A percentile compares a stretch with the other conserved stretches of the same genome.
Evolutionary conservation across 2,113 vertebrate species (phyloP).

Genomic region (Pyrgilauda ruficollis): DNA sequence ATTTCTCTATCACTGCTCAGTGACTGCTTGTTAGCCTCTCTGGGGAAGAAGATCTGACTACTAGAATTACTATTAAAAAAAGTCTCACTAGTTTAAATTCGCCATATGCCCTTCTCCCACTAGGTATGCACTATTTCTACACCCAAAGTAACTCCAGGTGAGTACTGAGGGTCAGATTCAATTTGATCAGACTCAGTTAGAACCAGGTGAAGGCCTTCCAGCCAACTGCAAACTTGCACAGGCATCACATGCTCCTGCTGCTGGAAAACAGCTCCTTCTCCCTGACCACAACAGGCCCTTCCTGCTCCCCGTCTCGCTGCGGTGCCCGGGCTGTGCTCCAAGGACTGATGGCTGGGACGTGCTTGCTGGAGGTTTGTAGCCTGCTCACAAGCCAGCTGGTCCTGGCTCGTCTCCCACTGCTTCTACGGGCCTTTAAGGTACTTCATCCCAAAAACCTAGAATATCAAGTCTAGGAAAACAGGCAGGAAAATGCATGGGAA

Average conservation of each 20-base stretch:
- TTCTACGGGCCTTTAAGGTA: slow-evolving; percentile 17
- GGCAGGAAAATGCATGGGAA: not conserved
- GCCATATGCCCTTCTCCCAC: not conserved
- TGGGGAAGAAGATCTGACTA: not conserved
- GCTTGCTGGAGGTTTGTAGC: not conserved
- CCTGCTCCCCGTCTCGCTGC: not conserved
- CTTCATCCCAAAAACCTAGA: slow-evolving; percentile 31
- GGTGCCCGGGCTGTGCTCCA: not conserved
- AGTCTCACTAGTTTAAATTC: not conserved
- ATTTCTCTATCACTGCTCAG: not conserved
- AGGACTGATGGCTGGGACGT: not conserved
- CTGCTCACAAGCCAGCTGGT: slow-evolving; percentile 24
- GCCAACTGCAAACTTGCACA: not conserved
- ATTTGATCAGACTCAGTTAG: not conserved
- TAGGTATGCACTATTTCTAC: not conserved
- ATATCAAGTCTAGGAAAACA: slow-evolving; percentile 29
- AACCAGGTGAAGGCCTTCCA: not conserved
- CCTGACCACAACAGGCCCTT: not conserved
- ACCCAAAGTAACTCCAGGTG: not conserved
- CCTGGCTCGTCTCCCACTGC: slow-evolving; percentile 21
- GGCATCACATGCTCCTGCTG: not conserved
- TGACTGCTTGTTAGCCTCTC: not conserved
- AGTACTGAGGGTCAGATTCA: not conserved
- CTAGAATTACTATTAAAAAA: not conserved
- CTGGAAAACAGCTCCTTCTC: not conserved